These are phyloP conservation scores for Tenthredo livida DNA, from an alignment of 2,888 invertebrate species.

Conservation along the genomic window DNA sequence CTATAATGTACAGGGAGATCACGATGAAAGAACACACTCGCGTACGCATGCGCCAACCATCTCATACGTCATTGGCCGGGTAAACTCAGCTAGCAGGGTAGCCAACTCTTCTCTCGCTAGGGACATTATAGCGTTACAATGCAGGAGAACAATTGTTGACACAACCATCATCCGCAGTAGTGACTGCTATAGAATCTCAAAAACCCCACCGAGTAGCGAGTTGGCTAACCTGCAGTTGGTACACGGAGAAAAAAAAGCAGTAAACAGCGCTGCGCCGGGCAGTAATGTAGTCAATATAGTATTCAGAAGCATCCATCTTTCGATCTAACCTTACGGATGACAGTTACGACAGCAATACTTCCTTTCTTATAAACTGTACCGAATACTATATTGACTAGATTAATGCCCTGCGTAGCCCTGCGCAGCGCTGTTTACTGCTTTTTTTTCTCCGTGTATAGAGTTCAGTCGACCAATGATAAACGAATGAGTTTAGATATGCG, in stretches of 20 bases:
- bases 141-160: not conserved
- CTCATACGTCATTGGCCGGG: not conserved
- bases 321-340: no score
- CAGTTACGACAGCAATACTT: no score
- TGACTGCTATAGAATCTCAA: not conserved
- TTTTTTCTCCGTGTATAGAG: no score
- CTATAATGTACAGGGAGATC: not conserved
- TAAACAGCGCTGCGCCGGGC: no score
- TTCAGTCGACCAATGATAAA: not conserved
- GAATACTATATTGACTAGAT: no score
- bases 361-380: no score
- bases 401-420: no score
- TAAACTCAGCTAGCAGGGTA: not conserved
- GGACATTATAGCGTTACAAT: not conserved
- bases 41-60: not conserved
- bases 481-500: not conserved
- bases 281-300: no score
- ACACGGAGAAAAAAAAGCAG: no score
- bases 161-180: not conserved
- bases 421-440: no score
- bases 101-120: not conserved
- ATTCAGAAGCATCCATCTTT: no score
- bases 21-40: not conserved
- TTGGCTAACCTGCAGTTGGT: not conserved
- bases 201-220: not conserved